Evolutionary conservation across 2,113 vertebrate species (phyloP).

Genomic region (Cyprinus carpio): DNA sequence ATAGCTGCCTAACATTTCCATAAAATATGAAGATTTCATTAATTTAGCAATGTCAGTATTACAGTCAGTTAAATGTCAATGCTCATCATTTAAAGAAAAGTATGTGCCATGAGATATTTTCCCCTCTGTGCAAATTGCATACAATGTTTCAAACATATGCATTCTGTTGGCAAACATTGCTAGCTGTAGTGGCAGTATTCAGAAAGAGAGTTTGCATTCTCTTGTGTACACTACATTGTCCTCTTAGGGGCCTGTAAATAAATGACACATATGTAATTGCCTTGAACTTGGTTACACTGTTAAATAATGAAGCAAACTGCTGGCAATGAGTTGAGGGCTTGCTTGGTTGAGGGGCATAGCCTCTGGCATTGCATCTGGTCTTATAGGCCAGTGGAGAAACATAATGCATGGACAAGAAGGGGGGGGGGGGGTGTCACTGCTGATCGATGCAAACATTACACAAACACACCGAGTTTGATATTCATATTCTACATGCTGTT

Average conservation of each 20-base stretch:
- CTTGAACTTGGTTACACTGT: conserved; percentile 56
- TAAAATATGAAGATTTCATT: not conserved
- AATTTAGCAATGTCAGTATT: not conserved
- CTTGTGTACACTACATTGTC: conserved; percentile 49
- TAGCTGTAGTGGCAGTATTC: conserved; percentile 40
- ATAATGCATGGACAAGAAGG: conserved; percentile 44
- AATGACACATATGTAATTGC: conserved; percentile 57
- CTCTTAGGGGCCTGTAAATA: conserved; percentile 49
- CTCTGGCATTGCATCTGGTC: conserved; percentile 59
- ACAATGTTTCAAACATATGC: conserved; percentile 35
- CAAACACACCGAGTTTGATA: not conserved
- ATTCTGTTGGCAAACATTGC: conserved; percentile 39
- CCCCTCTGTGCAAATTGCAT: conserved; percentile 7
- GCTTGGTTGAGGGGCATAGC: conserved; percentile 55
- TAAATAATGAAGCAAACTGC: conserved; percentile 59
- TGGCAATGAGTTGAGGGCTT: conserved; percentile 56
- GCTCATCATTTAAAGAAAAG: not conserved
- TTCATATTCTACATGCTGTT: not conserved
- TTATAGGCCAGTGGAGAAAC: conserved; percentile 53
- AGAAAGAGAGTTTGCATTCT: conserved; percentile 45
- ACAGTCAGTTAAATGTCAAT: not conserved
- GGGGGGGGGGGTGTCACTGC: not conserved
- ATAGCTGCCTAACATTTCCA: not conserved
- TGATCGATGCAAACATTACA: conserved; percentile 32
- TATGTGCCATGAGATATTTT: conserved; percentile 18